Base-by-base conservation (phyloP, 1,140 invertebrate species). In the Sarcophaga bullata region DNA sequence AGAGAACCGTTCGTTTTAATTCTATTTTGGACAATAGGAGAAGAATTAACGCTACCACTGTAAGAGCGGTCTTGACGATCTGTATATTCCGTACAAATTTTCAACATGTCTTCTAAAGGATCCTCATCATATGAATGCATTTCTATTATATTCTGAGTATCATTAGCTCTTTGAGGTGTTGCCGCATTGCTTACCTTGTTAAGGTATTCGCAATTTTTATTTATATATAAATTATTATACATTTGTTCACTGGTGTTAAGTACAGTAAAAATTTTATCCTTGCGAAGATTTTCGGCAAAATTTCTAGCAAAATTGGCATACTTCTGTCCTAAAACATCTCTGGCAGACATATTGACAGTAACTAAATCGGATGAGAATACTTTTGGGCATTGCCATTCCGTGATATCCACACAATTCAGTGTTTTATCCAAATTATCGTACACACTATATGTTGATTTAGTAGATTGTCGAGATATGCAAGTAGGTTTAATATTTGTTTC, bases 1-100 rank as follows among this genome's bases (percentile, higher is more conserved):
- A 97, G 88, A 62, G 97, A 96, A 58, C 97, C 96, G 90, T 98
- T 95, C 10, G 97, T 96, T 90, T 97, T 96, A 83, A 98, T 95
- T 87, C 97, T 95, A 90, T 91, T 92, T 86, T 92, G 92, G 8
- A 90, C 89, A 83, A 90, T 90, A 5, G 89, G 89, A 8, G 89
- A 90, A 3, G 88, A 89, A 50, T 87, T 90, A 8, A 89, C 84
- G 83, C 87, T 89, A 6, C 84, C 83, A 19, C 54, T 72, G 19
- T 25, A 68, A 73, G 81, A 85, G 9, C 86, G 84, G 84, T 90
- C 91, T 89, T 97, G 95, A 86, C 93, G 93, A 87, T 97, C 96
- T 10, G 87, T 85, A 87, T 97, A 98, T 86, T 98, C 97, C 0
- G 96, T 96, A 91, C 96, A 98, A 93, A 98, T 96, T 83, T 94